phyloP scores from a whole-genome alignment of 2,888 invertebrate genomes.

The Cheiracanthium punctorium region DNA sequence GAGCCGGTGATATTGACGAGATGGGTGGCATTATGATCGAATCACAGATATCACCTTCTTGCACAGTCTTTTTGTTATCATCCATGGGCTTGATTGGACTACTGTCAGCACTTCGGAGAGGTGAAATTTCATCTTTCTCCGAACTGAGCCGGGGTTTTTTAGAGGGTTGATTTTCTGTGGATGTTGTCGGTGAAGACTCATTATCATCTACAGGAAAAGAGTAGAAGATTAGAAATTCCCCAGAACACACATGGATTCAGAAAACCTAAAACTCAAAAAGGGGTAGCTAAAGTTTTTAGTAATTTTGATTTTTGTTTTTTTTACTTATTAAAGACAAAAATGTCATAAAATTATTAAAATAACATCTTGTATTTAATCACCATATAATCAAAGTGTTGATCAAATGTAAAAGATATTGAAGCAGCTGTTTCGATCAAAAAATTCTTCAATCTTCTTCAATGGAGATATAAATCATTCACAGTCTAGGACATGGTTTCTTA shows the following conservation, averaged over 20 bases:
- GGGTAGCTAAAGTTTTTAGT: too few species aligned
- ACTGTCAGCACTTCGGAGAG: slow-evolving; percentile 12
- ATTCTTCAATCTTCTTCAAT: too few species aligned
- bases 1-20: background rate
- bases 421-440: too few species aligned
- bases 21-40: slow-evolving; percentile 6
- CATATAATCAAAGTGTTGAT: too few species aligned
- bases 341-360: too few species aligned
- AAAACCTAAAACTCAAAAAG: too few species aligned
- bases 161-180: slow-evolving; percentile 30
- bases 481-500: too few species aligned
- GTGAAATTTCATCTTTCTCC: slow-evolving; percentile 14
- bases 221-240: background rate
- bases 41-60: background rate
- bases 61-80: background rate
- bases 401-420: too few species aligned
- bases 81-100: slow-evolving; percentile 18
- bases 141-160: slow-evolving; percentile 27
- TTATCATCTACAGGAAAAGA: slow-evolving; percentile 26
- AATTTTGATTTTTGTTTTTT: too few species aligned
- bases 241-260: background rate
- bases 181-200: slow-evolving; percentile 40
- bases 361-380: too few species aligned
- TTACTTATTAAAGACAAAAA: too few species aligned
- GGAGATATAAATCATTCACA: too few species aligned